A percentile compares a stretch with the other conserved stretches of the same genome.
Evolutionary conservation across 1,140 invertebrate genomes (phyloP).

Genomic region (Leptopilina boulardi): DNA sequence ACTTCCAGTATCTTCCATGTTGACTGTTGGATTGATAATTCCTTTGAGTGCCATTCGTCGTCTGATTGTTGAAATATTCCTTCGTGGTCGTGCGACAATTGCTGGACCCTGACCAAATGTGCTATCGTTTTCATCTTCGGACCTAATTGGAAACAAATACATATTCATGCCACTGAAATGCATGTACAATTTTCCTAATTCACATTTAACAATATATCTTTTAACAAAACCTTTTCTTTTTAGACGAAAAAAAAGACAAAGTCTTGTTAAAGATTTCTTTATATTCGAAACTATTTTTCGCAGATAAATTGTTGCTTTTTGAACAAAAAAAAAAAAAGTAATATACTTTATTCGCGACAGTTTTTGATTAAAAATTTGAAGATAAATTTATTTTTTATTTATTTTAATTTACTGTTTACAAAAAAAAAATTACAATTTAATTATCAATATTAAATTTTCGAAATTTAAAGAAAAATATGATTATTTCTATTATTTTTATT

Average conservation of each 20-base stretch:
- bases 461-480: too few relatives aligned
- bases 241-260: neutral
- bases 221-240: neutral
- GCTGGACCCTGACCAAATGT: constrained; percentile 52
- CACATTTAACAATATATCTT: neutral
- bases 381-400: too few relatives aligned
- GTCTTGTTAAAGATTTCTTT: constrained; percentile 12
- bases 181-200: constrained; percentile 21
- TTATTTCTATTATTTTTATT: too few relatives aligned
- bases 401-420: too few relatives aligned
- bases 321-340: neutral
- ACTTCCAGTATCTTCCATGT: neutral
- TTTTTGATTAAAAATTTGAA: too few relatives aligned
- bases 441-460: too few relatives aligned
- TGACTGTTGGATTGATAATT: constrained; percentile 64
- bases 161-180: constrained; percentile 38
- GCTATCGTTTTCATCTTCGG: constrained; percentile 66
- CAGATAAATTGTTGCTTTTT: constrained; percentile 26
- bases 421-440: too few relatives aligned
- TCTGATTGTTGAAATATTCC: constrained; percentile 63
- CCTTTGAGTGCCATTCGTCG: constrained; percentile 72
- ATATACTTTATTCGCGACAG: too few relatives aligned
- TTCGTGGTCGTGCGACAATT: constrained; percentile 64
- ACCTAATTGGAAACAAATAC: constrained; percentile 59
- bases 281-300: constrained; percentile 1